phyloP scores from a whole-genome alignment of 2,797 vertebrate species.

The Florisuga fusca region DNA sequence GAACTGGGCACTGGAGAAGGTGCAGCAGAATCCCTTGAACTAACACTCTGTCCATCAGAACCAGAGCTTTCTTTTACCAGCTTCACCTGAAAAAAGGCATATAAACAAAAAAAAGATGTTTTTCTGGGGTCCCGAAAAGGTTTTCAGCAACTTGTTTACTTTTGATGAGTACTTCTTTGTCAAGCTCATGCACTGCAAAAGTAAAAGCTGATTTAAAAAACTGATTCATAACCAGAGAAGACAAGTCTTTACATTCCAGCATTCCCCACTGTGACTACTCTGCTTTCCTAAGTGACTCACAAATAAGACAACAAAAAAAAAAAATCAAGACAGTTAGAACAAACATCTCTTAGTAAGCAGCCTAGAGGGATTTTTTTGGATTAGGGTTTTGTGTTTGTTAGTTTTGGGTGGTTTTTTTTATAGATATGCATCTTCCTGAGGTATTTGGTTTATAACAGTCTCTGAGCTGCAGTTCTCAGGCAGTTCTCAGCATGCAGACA shows the following conservation, averaged over 20 bases:
- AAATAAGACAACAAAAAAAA: background rate
- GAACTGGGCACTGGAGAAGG: constrained; percentile 83
- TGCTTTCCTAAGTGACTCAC: constrained; percentile 10
- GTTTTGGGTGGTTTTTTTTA: background rate
- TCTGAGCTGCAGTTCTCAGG: background rate
- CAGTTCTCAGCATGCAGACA: background rate
- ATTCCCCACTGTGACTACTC: background rate
- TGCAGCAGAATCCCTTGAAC: constrained; percentile 85
- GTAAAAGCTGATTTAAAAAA: background rate
- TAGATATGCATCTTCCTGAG: background rate
- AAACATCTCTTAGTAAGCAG: background rate
- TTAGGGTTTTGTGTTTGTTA: background rate
- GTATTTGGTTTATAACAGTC: background rate
- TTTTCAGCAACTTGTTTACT: background rate
- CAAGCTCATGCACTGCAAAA: background rate
- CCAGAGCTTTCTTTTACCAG: constrained; percentile 83
- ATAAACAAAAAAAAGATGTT: fast-evolving
- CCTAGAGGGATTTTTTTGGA: background rate
- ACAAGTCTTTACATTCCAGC: background rate
- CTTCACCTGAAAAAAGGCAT: constrained; percentile 83
- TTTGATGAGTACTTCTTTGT: background rate
- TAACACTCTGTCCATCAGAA: constrained; percentile 81
- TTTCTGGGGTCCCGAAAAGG: background rate
- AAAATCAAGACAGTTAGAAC: background rate
- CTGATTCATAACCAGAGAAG: background rate